These are phyloP conservation scores for Amphiduros pacificus DNA, from an alignment of 2,888 invertebrate genomes.

Conservation along the genomic window DNA sequence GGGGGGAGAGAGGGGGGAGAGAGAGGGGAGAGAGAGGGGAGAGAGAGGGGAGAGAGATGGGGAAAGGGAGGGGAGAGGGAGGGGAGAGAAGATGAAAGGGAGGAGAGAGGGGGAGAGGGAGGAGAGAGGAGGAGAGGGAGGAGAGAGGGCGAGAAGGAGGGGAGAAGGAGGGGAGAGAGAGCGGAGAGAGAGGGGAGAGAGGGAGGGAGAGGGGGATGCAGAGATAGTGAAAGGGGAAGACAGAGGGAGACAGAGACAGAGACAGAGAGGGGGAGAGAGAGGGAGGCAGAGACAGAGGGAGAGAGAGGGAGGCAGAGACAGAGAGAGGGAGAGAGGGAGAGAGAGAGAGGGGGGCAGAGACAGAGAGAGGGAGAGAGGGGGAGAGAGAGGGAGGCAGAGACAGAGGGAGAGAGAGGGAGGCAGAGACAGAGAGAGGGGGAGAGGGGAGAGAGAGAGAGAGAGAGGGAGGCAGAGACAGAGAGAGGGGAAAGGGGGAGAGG, in stretches of 20 bases:
- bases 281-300: neutral
- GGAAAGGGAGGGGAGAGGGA: neutral
- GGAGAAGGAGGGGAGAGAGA: neutral
- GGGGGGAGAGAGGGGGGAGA: too few relatives aligned
- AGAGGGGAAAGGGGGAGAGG: neutral
- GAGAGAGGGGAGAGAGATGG: too few relatives aligned
- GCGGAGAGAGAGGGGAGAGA: neutral
- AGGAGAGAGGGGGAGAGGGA: neutral
- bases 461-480: neutral
- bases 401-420: constrained; percentile 6
- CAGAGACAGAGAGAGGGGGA: neutral
- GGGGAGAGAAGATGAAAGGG: neutral
- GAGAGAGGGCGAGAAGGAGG: neutral
- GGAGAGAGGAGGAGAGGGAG: neutral
- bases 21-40: too few relatives aligned
- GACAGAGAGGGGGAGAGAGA: neutral
- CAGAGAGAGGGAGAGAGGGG: neutral
- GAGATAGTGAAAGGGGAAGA: neutral
- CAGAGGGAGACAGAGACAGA: neutral
- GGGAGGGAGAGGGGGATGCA: neutral
- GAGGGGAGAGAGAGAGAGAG: constrained; percentile 3
- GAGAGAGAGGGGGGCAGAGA: neutral
- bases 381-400: neutral
- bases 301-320: neutral
- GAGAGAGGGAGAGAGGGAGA: neutral